phyloP scores from a whole-genome alignment of 2,797 vertebrate genomes.

The Nothura maculosa region DNA sequence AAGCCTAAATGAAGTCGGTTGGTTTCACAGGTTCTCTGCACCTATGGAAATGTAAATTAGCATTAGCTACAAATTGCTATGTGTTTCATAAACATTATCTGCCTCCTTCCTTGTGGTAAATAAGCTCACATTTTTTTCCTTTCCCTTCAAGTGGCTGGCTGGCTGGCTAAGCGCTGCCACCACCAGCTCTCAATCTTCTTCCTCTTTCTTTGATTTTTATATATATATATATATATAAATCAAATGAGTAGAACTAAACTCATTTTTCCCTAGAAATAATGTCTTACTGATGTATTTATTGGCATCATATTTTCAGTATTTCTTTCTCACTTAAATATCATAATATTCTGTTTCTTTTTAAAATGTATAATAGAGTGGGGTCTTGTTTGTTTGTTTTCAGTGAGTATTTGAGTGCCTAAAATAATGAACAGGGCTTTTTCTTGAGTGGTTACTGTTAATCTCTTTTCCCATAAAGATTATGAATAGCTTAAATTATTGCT shows the following conservation, averaged over 20 bases:
- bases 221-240: not conserved
- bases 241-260: not conserved
- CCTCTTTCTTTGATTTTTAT: not conserved
- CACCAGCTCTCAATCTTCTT: not conserved
- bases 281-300: not conserved
- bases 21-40: not conserved
- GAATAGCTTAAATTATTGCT: slow-evolving; percentile 3
- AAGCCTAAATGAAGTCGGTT: not conserved
- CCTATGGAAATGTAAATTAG: not conserved
- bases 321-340: not conserved
- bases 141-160: not conserved
- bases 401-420: not conserved
- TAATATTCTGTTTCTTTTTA: not conserved
- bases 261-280: not conserved
- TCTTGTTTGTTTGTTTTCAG: not conserved
- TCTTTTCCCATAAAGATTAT: not conserved
- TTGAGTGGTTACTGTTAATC: not conserved
- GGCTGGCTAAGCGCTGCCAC: not conserved
- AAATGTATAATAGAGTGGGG: not conserved
- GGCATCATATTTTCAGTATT: not conserved
- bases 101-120: not conserved
- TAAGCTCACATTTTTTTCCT: not conserved
- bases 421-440: not conserved
- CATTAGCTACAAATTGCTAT: not conserved
- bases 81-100: not conserved